A percentile compares a stretch with the other conserved stretches of the same genome.
phyloP scores from a whole-genome alignment of 2,113 vertebrate genomes.

The Struthidea cinerea region DNA sequence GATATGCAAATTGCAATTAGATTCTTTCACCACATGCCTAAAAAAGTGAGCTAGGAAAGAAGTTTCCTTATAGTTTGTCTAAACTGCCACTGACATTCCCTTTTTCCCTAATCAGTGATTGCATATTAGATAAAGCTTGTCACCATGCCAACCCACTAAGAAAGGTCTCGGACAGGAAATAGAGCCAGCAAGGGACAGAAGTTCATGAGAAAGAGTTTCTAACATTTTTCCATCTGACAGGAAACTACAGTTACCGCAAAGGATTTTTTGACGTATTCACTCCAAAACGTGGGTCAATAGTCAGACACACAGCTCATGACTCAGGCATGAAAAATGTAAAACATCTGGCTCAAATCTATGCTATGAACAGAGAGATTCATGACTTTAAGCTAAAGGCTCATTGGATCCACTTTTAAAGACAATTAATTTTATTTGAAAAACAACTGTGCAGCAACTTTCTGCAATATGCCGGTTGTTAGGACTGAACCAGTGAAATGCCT shows the following conservation, averaged over 20 bases:
- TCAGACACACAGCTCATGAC: not conserved
- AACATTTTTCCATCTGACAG: conserved; percentile 43
- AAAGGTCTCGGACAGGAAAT: conserved; percentile 20
- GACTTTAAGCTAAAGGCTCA: not conserved
- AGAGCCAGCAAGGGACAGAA: not conserved
- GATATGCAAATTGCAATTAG: not conserved
- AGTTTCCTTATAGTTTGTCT: not conserved
- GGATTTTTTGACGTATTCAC: not conserved
- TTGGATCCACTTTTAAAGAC: not conserved
- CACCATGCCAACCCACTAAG: not conserved
- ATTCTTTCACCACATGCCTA: not conserved
- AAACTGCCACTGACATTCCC: not conserved
- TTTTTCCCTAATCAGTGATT: not conserved
- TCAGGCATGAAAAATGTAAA: conserved; percentile 44
- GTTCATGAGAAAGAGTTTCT: conserved; percentile 35
- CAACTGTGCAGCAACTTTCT: not conserved
- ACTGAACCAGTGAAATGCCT: not conserved
- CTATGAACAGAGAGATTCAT: not conserved
- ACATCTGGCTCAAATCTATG: conserved; percentile 24
- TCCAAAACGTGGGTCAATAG: not conserved
- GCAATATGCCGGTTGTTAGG: not conserved
- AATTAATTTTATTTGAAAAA: not conserved
- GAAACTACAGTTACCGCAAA: conserved; percentile 25
- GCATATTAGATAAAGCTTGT: not conserved
- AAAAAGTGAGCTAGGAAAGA: not conserved